Evolutionary conservation across 1,140 invertebrate genomes (phyloP).

Genomic region (Leptinotarsa undecemlineata): DNA sequence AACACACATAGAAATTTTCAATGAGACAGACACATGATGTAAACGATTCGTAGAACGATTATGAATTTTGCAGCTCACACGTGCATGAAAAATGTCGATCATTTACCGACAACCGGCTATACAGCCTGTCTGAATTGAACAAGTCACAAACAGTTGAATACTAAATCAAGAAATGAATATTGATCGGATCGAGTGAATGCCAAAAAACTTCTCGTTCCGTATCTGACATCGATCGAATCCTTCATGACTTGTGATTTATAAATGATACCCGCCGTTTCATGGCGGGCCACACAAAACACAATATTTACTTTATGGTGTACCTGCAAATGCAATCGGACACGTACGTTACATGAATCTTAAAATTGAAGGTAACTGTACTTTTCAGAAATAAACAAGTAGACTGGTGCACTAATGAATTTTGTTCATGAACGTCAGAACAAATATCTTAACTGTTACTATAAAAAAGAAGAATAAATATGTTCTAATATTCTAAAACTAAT

Average conservation of each 20-base stretch:
- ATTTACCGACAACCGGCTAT: too few relatives aligned
- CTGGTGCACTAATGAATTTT: not conserved
- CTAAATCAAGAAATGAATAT: not conserved
- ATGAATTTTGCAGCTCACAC: too few relatives aligned
- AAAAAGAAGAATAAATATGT: too few relatives aligned
- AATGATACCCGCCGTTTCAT: not conserved
- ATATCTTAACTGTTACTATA: too few relatives aligned
- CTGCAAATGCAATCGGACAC: not conserved
- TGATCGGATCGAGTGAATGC: not conserved
- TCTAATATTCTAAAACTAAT: too few relatives aligned
- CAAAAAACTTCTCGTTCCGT: not conserved
- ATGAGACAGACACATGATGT: too few relatives aligned
- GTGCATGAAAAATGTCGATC: too few relatives aligned
- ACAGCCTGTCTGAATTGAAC: too few relatives aligned
- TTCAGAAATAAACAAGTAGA: not conserved
- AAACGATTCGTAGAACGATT: too few relatives aligned
- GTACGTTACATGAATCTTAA: not conserved
- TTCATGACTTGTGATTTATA: slow-evolving; percentile 2
- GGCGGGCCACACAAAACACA: not conserved
- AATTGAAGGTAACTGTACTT: slow-evolving; percentile 1
- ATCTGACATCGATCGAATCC: not conserved
- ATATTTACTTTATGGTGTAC: slow-evolving; percentile 8
- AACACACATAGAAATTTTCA: too few relatives aligned
- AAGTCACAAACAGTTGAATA: too few relatives aligned
- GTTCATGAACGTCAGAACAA: not conserved